Conservation (phyloP, 2,797 vertebrate genomes). For the Sarcoramphus papa region DNA sequence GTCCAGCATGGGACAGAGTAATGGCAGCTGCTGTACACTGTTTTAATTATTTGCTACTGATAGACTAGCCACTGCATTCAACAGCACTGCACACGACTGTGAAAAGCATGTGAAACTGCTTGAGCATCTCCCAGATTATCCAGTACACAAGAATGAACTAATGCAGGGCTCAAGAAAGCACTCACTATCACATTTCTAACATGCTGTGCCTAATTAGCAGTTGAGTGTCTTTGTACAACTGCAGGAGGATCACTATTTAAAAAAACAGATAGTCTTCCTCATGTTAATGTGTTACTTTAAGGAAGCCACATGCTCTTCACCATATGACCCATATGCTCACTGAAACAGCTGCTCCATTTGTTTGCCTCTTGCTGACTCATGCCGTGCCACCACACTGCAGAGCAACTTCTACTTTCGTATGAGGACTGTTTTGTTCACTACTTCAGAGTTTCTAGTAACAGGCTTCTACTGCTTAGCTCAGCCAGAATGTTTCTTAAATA, state of each 20-base stretch:
- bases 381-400: not conserved
- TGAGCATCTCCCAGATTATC: not conserved
- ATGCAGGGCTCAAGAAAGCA: not conserved
- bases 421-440: not conserved
- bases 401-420: not conserved
- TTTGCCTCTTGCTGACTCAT: not conserved
- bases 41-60: not conserved
- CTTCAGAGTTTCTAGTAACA: not conserved
- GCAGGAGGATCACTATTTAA: not conserved
- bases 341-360: not conserved
- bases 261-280: not conserved
- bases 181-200: not conserved
- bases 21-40: not conserved
- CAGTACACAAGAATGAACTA: not conserved
- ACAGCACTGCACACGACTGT: not conserved
- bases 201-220: not conserved
- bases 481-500: not conserved
- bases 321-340: not conserved
- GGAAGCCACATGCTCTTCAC: not conserved
- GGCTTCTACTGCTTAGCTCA: not conserved
- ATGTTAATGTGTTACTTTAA: not conserved
- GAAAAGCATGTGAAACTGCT: not conserved
- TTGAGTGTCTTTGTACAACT: not conserved
- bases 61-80: not conserved
- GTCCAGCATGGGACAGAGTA: not conserved